A percentile compares a stretch with the other conserved stretches of the same genome.
These are phyloP conservation scores for Ophthalmolycus amberensis DNA, from an alignment of 2,113 vertebrate species.

Conservation along the genomic window DNA sequence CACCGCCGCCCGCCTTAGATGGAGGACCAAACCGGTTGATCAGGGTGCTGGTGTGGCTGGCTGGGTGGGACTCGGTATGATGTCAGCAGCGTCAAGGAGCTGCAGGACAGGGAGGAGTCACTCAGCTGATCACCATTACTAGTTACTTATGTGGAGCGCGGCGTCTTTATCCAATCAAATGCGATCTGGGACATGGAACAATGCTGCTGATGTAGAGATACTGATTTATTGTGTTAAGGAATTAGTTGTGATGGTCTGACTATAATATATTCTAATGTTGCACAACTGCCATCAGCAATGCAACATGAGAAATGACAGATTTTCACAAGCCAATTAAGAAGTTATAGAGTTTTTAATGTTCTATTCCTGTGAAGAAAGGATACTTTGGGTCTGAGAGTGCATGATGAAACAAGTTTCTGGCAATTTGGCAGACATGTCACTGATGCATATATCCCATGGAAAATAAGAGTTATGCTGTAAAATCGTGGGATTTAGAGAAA, in stretches of 20 bases:
- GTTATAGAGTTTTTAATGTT: not conserved
- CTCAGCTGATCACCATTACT: not conserved
- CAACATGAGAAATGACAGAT: not conserved
- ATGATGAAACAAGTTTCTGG: not conserved
- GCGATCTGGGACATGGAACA: not conserved
- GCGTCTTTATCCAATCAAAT: not conserved
- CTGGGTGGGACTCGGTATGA: slow-evolving; percentile 29
- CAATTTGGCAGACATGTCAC: not conserved
- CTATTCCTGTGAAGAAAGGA: not conserved
- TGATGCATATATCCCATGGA: not conserved
- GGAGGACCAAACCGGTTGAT: slow-evolving; percentile 57
- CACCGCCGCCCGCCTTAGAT: not conserved
- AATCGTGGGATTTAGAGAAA: not conserved
- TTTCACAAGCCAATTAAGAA: not conserved
- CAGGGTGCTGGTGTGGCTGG: slow-evolving; percentile 13
- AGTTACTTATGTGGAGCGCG: not conserved
- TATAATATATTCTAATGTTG: not conserved
- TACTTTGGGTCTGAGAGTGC: not conserved
- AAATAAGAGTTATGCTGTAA: not conserved
- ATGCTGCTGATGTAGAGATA: slow-evolving; percentile 9
- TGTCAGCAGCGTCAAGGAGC: slow-evolving; percentile 3
- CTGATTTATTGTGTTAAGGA: not conserved
- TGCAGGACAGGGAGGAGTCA: slow-evolving; percentile 26
- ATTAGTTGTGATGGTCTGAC: not conserved
- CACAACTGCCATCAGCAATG: not conserved